Base-by-base conservation (phyloP, 2,797 vertebrate species). In the Malurus splendens region DNA sequence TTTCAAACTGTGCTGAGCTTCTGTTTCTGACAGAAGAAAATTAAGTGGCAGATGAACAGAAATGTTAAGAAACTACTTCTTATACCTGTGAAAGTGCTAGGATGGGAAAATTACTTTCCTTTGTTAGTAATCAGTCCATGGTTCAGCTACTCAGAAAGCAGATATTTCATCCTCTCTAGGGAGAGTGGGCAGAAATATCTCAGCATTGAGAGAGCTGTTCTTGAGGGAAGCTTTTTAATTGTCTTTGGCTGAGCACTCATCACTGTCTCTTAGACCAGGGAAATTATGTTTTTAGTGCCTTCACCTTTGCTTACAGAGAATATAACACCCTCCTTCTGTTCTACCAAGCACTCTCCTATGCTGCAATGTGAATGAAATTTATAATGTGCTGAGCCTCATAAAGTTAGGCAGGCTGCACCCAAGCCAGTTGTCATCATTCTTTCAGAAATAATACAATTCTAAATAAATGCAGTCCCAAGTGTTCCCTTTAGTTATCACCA, bases 21-120 rank as follows among this genome's bases (percentile, higher is more conserved):
- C 82, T 72, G 56, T 61, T 83, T 90, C 73, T 83, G 73, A 82
- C 71, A 70, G 83, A 80, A 91, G 57, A 93, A 84, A 90, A 89
- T 54, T 51, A 90, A 81, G 68, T 76, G 30, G 77, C 89, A 95
- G 60, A 67, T 52, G 50, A 90, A 91, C 27, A 32, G 15, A 74
- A 87, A 90, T 1, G 28, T 77, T 92, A 77, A 72, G 38, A 75
- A 86, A 79, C 44, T 47, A 36, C 36, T 73, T 80, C 24, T 44
- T 45, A 19, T 19, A 66, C 19, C 55, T 39, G 14, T 62, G 52
- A 45, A 93, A 56, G 36, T 44, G 18, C 65, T 65, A 23, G 39
- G 39, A 64, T 55, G 65, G 47, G 83, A 81, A 89, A 90, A 86
- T 70, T 52, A 13, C 54, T 90, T 91, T 90, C n/a, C 16, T 41